These are phyloP conservation scores for Phasianus colchicus DNA, from an alignment of 2,113 vertebrate genomes.

Conservation along the genomic window DNA sequence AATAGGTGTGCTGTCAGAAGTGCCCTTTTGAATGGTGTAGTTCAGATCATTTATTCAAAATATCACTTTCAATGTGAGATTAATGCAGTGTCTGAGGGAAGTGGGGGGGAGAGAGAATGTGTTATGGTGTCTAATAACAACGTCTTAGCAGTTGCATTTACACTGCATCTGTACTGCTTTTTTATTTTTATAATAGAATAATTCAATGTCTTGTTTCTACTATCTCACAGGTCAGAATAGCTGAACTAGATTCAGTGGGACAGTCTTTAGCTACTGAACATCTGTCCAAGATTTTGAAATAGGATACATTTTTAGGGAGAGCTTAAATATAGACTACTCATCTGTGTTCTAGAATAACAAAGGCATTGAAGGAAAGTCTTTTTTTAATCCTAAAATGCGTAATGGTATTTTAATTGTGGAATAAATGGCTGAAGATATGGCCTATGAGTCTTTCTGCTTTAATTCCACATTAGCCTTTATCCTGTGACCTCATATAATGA, in stretches of 20 bases:
- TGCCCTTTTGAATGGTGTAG: neutral
- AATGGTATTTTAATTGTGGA: neutral
- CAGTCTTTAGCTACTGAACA: rapidly evolving
- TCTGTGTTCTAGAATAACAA: neutral
- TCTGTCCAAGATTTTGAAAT: neutral
- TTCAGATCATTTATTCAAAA: neutral
- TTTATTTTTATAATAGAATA: neutral
- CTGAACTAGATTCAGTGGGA: neutral
- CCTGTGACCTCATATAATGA: neutral
- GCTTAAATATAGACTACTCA: neutral
- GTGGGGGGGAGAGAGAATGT: neutral
- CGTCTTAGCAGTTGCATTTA: neutral
- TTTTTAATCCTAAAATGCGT: neutral
- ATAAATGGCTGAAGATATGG: neutral
- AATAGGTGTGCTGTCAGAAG: neutral
- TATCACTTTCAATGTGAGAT: neutral
- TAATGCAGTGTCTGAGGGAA: neutral
- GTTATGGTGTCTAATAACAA: neutral
- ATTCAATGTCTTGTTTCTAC: neutral
- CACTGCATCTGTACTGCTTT: neutral
- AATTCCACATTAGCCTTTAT: neutral
- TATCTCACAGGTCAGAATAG: neutral
- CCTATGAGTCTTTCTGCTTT: neutral
- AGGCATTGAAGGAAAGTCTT: neutral
- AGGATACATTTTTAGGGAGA: neutral